Conservation (phyloP, 35 echinoderm and acorn worm species). For the Chiridota heheva region DNA sequence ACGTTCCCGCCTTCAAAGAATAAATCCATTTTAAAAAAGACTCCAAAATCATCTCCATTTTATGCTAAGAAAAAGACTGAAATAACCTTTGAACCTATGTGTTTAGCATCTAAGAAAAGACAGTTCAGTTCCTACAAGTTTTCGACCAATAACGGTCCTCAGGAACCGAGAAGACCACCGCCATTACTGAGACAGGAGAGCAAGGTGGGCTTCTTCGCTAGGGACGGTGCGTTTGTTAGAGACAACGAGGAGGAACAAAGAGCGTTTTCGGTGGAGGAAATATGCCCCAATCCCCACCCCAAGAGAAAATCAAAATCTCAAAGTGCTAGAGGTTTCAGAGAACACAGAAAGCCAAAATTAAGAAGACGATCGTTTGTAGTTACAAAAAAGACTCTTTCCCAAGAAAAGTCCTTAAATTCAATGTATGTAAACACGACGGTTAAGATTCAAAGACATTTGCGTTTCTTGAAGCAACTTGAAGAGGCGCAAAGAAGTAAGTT, state of each 20-base stretch:
- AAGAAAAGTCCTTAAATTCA: constrained; percentile 61
- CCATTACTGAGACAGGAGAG: neutral
- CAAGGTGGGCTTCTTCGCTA: constrained; percentile 15
- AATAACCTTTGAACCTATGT: too few species aligned
- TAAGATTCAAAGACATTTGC: constrained; percentile 63
- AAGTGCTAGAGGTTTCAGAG: constrained; percentile 14
- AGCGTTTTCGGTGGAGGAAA: neutral
- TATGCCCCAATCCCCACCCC: neutral
- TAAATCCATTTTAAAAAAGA: too few species aligned
- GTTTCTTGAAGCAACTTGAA: constrained; percentile 72
- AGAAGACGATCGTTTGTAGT: constrained; percentile 55
- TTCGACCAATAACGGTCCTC: neutral
- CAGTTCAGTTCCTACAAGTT: constrained; percentile 16
- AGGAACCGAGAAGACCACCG: neutral
- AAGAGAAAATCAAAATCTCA: constrained; percentile 1
- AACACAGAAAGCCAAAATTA: constrained; percentile 29
- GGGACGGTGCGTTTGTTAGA: constrained; percentile 7
- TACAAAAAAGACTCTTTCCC: constrained; percentile 70
- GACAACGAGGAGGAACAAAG: neutral
- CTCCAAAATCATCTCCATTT: constrained; percentile 40
- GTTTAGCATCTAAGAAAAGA: neutral
- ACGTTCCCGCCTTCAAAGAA: too few species aligned
- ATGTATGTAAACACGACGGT: constrained; percentile 69
- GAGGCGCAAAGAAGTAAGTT: constrained; percentile 42
- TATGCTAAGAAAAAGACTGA: constrained; percentile 36